These are phyloP conservation scores for Sinella curviseta DNA, from an alignment of 1,140 invertebrate species.

Conservation along the genomic window DNA sequence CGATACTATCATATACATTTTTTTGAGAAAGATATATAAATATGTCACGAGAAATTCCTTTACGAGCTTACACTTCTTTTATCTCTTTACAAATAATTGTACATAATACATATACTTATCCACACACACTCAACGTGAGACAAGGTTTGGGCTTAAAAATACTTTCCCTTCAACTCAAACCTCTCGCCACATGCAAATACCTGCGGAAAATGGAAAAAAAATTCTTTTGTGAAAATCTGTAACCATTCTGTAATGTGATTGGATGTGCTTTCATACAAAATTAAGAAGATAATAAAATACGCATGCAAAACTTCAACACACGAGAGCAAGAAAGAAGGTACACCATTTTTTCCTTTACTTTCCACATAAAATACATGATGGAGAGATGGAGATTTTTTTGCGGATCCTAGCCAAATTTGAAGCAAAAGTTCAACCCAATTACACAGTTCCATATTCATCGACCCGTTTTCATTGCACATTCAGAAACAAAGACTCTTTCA, in stretches of 20 bases:
- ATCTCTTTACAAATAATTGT: too few relatives aligned
- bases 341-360: neutral
- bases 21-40: neutral
- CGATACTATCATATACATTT: too few relatives aligned
- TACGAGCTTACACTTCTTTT: neutral
- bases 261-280: neutral
- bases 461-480: neutral
- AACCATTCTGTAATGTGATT: neutral
- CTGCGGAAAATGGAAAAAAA: neutral
- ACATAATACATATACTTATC: neutral
- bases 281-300: neutral
- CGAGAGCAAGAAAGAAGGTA: neutral
- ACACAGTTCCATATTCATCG: neutral
- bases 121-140: neutral
- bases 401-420: neutral
- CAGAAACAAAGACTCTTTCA: neutral
- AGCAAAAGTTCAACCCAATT: constrained; percentile 6
- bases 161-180: neutral
- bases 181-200: neutral
- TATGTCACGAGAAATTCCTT: neutral
- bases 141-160: too few relatives aligned
- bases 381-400: neutral
- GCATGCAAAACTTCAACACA: neutral
- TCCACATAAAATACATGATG: neutral
- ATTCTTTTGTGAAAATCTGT: neutral